phyloP scores from a whole-genome alignment of 2,797 vertebrate genomes.

The Chelonia mydas region DNA sequence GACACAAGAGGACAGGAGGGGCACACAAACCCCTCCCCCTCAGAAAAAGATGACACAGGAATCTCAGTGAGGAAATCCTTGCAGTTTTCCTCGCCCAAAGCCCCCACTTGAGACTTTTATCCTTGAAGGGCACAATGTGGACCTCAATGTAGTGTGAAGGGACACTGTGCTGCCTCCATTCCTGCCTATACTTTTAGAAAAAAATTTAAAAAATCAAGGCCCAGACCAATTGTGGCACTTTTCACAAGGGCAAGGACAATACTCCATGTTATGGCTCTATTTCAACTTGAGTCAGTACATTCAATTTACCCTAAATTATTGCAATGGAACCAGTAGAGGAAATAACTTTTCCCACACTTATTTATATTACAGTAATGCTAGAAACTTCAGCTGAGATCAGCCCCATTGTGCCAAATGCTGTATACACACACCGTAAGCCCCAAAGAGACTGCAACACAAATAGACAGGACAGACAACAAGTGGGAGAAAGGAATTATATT shows the following conservation, averaged over 20 bases:
- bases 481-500: background rate
- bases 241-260: background rate
- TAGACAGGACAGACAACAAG: background rate
- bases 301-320: background rate
- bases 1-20: background rate
- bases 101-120: background rate
- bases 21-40: background rate
- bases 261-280: background rate
- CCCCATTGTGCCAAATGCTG: background rate
- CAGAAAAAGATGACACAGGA: background rate
- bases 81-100: background rate
- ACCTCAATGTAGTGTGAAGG: background rate
- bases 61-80: background rate
- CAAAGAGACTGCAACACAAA: background rate
- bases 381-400: background rate
- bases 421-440: background rate
- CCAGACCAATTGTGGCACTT: background rate
- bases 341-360: background rate
- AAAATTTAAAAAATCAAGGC: background rate
- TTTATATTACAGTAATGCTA: background rate
- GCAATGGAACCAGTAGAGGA: background rate
- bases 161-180: background rate
- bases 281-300: background rate
- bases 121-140: background rate
- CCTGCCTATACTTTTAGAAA: background rate